Evolutionary conservation across 2,888 invertebrate species (phyloP).

Genomic region (Lottia scabra): DNA sequence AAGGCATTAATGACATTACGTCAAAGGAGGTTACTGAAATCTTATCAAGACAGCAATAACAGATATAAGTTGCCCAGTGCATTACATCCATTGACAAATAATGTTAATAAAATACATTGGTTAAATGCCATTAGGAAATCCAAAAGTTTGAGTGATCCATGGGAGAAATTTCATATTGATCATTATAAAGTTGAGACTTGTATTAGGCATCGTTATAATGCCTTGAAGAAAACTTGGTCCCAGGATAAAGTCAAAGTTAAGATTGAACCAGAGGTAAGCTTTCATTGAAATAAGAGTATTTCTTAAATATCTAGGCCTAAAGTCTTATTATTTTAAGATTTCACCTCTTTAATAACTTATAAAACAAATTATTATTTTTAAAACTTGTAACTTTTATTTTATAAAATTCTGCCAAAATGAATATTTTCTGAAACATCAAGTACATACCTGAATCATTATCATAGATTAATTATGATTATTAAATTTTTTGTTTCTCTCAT

Average conservation of each 20-base stretch:
- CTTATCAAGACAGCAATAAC: constrained; percentile 19
- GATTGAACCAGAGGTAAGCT: constrained; percentile 70
- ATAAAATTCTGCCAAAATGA: too few species aligned
- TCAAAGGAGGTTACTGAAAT: constrained; percentile 44
- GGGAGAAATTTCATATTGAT: constrained; percentile 71
- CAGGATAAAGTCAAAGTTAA: constrained; percentile 72
- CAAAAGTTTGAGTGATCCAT: constrained; percentile 69
- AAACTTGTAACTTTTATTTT: too few species aligned
- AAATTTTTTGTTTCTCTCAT: constrained; percentile 35
- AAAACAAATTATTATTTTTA: too few species aligned
- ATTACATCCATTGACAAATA: constrained; percentile 5
- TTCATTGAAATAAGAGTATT: neutral
- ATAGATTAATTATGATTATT: neutral
- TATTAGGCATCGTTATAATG: constrained; percentile 72
- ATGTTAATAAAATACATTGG: constrained; percentile 47
- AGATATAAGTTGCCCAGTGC: constrained; percentile 1
- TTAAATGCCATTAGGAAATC: constrained; percentile 54
- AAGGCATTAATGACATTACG: constrained; percentile 53
- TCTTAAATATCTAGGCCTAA: too few species aligned
- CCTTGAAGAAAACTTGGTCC: constrained; percentile 71
- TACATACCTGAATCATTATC: neutral
- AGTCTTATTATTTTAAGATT: too few species aligned
- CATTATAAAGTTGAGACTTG: constrained; percentile 69
- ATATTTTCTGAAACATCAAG: too few species aligned
- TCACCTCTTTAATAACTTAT: too few species aligned